Base-by-base conservation (phyloP, 2,888 invertebrate genomes). In the Iphiclides podalirius region DNA sequence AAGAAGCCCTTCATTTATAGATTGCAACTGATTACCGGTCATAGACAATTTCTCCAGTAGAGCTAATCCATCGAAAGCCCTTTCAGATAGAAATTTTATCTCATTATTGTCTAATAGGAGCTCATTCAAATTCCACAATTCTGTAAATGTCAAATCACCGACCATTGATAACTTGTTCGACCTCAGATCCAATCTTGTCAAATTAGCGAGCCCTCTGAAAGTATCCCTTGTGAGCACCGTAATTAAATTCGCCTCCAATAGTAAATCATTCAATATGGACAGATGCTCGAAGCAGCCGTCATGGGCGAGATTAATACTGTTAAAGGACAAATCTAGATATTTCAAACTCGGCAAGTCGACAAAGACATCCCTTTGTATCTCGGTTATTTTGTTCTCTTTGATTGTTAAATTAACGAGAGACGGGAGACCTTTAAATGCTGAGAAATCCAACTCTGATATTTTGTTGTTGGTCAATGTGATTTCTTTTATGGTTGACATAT, bases 271-370 rank as follows among this genome's bases (percentile, higher is more conserved):
- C 49, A 98, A 90, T 58, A 93, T 91, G 12, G 90, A 90, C 70
- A 95, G 81, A 67, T 93, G 92, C 64, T 91, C 90, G 72, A 95
- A 96, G 53, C 98, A 94, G 60, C 94, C 94, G 58, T 96, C 96
- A 66, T 98, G 97, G 36, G 96, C 90, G 41, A 93, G 91, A 67
- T 94, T 94, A 58, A 98, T 91, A 67, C 93, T 93, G 83, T 99
- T 98, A 72, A 93, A 94, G 70, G 96, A 96, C 59, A 98, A 90
- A 70, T 93, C 93, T 54, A 98, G 91, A 59, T 93, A 92, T 68
- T 91, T 91, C 63, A 95, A 83, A 52, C 89, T 90, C 1, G 95
- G 95, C 55, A 95, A 79, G 75, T 94, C 93, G 38, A 93, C 91
- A 71, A 96, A 96, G 38, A 94, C 93, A 64, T 93, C 92, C 53